phyloP scores from a whole-genome alignment of 92 coral and sea anemone species.

The Porites cylindrica region DNA sequence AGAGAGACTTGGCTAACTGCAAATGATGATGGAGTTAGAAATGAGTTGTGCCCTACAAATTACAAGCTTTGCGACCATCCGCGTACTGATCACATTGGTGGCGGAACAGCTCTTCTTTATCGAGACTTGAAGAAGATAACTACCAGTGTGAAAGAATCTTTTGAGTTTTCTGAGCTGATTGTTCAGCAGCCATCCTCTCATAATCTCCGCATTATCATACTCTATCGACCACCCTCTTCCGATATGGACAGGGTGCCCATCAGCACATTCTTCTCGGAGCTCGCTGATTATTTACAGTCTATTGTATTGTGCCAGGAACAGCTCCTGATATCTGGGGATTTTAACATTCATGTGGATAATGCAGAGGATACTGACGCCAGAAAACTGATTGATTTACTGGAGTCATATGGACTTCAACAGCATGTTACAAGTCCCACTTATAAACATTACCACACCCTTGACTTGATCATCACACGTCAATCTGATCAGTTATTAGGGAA shows the following conservation, averaged over 20 bases:
- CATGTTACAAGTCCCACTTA: too few relatives aligned
- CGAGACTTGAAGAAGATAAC: constrained; percentile 14
- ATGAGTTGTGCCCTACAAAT: constrained; percentile 23
- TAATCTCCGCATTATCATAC: too few relatives aligned
- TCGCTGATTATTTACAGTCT: too few relatives aligned
- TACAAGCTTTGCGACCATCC: constrained; percentile 17
- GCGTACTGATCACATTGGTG: constrained; percentile 22
- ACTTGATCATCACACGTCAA: neutral
- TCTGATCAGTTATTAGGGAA: neutral
- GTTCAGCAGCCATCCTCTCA: too few relatives aligned
- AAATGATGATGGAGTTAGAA: constrained; percentile 15
- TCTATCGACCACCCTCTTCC: too few relatives aligned
- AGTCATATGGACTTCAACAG: constrained; percentile 9
- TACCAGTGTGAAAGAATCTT: constrained; percentile 32
- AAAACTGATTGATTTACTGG: constrained; percentile 2
- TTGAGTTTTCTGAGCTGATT: constrained; percentile 6
- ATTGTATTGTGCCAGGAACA: too few relatives aligned
- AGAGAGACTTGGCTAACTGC: constrained; percentile 15
- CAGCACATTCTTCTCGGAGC: too few relatives aligned
- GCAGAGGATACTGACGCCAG: neutral
- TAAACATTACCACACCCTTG: neutral
- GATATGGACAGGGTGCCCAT: too few relatives aligned
- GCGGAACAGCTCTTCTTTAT: constrained; percentile 17
- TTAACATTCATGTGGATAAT: constrained; percentile 23
- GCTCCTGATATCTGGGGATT: constrained; percentile 32